Evolutionary conservation across 2,113 vertebrate genomes (phyloP), one percentile per base, ranked within the genome.

Genomic region (Peromyscus polionotus): DNA sequence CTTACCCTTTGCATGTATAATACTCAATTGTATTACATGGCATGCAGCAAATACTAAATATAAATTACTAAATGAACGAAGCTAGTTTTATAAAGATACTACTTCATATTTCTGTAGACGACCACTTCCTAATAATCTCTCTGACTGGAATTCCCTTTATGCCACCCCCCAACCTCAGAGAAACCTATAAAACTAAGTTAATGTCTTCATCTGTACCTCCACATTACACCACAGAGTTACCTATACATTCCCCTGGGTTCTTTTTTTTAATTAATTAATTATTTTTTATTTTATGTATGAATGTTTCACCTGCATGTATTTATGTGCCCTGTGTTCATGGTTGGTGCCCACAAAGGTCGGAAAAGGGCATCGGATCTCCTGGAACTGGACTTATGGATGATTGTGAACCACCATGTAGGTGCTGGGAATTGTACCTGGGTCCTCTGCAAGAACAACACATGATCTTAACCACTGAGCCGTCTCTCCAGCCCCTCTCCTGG

Each of bases 121-220:
- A 76, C 48, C 19, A 39, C 75, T 87, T 61, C 59, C 26, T 87
- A 17, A 13, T 87, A 17, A 13, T 63, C 16, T 88, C 13, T 88
- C 77, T 86, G 31, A 61, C 45, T 90, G 54, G 51, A 91, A 95
- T 84, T 68, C 39, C 72, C 70, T 88, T 85, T 73, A n/a, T 76
- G 33, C 14, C 28, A 80, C 13, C 14, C 5, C 11, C 88, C 31
- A 67, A 83, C 26, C 73, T 24, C 9, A 39, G 28, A 24, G 93
- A 86, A 24, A 83, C 1, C 73, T 77, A 39, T 36, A 57, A 90
- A 94, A 48, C 31, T 54, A 61, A 24, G 92, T 11, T 11, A 48
- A 72, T 81, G 48, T 85, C 17, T 81, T 80, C 39, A 80, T 51
- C 28, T 48, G 11, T 68, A 67, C 19, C 1, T 94, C n/a, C 75